Evolutionary conservation across 2,888 invertebrate genomes (phyloP).

Genomic region (Amiota minor): DNA sequence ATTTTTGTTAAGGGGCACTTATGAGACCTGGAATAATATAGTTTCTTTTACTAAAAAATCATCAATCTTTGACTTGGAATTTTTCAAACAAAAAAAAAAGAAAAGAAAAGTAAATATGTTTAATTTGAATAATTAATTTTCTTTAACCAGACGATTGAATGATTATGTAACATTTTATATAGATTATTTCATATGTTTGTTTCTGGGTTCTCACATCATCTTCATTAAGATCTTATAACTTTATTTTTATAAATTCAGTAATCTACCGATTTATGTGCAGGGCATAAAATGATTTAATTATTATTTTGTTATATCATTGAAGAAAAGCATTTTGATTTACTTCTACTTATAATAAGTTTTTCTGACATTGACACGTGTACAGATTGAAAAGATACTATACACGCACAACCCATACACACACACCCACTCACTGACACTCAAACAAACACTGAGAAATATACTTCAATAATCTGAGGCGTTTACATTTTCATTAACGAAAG

Average conservation of each 20-base stretch:
- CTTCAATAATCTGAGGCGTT: constrained; percentile 14
- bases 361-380: constrained; percentile 8
- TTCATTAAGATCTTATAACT: too few species aligned
- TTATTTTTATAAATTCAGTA: too few species aligned
- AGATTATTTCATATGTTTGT: neutral
- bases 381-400: neutral
- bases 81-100: too few species aligned
- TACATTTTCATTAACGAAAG: constrained; percentile 63
- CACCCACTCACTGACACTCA: neutral
- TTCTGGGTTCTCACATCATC: neutral
- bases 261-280: too few species aligned
- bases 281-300: too few species aligned
- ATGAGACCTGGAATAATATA: too few species aligned
- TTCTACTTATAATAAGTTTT: constrained; percentile 7
- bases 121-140: neutral
- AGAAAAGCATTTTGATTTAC: neutral
- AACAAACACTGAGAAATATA: neutral
- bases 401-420: constrained; percentile 1
- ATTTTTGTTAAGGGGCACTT: too few species aligned
- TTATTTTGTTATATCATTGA: too few species aligned
- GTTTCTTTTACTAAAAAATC: too few species aligned
- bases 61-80: neutral
- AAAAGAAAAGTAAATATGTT: neutral
- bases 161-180: too few species aligned
- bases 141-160: neutral